A percentile compares a stretch with the other conserved stretches of the same genome.
phyloP scores from a whole-genome alignment of 2,888 invertebrate genomes.

The Morpho deidamia region DNA sequence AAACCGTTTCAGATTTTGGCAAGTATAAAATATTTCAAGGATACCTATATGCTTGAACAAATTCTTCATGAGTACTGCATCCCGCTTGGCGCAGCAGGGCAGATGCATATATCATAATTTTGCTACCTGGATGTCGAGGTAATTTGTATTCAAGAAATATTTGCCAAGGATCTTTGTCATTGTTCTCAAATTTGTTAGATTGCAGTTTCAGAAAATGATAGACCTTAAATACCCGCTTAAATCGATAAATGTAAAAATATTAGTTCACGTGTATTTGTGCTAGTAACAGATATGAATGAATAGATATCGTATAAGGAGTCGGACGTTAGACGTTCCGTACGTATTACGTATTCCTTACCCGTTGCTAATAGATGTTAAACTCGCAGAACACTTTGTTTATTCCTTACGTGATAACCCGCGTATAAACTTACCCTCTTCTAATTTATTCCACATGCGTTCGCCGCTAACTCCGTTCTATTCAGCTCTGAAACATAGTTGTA shows the following conservation, averaged over 20 bases:
- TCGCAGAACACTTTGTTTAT: constrained; percentile 7
- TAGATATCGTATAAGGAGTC: background rate
- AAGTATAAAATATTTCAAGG: no score
- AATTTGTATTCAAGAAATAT: no score
- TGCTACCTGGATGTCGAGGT: no score
- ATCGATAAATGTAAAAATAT: no score
- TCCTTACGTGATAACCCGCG: constrained; percentile 5
- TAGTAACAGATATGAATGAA: background rate
- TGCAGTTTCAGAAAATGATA: no score
- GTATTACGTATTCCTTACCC: background rate
- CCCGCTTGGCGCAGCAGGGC: no score
- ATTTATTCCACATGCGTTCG: constrained; percentile 68
- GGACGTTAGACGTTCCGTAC: background rate
- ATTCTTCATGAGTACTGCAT: background rate
- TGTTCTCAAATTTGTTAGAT: no score
- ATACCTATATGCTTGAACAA: background rate
- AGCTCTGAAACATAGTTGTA: constrained; percentile 70
- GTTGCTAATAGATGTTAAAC: background rate
- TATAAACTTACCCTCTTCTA: constrained; percentile 30
- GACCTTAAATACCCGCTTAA: no score
- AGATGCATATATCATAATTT: no score
- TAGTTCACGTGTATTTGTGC: background rate
- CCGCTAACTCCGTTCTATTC: constrained; percentile 64
- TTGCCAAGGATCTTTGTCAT: no score
- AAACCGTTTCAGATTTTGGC: background rate